Percentiles rank a stretch among this genome's conserved stretches.
Conservation (phyloP, 2,797 vertebrate species). For the Phalanger gymnotis region DNA sequence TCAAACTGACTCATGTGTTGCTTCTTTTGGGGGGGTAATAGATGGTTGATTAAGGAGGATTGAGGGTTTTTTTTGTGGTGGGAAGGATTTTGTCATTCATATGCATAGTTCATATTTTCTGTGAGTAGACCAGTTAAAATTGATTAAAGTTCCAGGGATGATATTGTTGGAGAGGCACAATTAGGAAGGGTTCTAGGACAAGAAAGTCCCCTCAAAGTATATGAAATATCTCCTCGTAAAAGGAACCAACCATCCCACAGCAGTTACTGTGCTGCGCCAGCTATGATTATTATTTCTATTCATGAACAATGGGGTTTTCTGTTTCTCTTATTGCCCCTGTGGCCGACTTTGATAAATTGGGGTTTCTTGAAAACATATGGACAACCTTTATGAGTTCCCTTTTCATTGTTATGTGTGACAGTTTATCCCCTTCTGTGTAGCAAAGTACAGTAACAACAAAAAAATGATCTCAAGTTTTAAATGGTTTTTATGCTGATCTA, state of each 20-base stretch:
- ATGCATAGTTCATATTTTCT: background rate
- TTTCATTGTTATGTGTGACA: background rate
- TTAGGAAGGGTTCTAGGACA: slow-evolving; percentile 23
- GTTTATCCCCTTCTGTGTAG: background rate
- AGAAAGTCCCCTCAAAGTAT: background rate
- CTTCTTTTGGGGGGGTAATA: slow-evolving; percentile 25
- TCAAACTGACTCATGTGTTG: slow-evolving; percentile 31
- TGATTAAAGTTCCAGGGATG: background rate
- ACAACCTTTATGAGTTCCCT: background rate
- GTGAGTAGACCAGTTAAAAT: background rate
- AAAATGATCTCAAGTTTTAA: background rate
- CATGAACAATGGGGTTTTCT: background rate
- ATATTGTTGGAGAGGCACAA: background rate
- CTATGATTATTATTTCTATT: background rate
- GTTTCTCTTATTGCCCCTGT: background rate
- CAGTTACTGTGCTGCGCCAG: background rate
- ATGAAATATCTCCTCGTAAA: background rate
- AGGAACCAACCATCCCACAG: background rate
- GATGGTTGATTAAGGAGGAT: background rate
- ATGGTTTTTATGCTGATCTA: background rate
- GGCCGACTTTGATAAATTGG: background rate
- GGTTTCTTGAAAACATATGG: background rate
- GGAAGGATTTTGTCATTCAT: background rate
- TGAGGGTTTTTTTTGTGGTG: background rate
- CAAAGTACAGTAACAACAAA: background rate